phyloP scores from a whole-genome alignment of 2,113 vertebrate species.

The Pseudorectes ferrugineus region DNA sequence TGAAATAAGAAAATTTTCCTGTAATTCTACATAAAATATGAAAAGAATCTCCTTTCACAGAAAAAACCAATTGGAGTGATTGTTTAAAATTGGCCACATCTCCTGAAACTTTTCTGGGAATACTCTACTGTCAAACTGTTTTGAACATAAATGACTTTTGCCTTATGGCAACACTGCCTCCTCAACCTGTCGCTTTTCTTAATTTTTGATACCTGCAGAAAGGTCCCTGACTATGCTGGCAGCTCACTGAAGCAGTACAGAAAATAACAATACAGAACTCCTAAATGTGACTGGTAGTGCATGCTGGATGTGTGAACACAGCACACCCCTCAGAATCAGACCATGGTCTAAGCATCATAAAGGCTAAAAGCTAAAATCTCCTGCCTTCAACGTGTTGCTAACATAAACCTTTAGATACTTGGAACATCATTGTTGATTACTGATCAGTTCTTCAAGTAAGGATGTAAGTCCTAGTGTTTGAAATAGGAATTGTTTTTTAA shows the following conservation, averaged over 20 bases:
- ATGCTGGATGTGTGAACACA: neutral
- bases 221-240: neutral
- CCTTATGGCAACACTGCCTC: neutral
- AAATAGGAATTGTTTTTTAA: neutral
- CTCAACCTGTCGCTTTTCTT: neutral
- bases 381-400: neutral
- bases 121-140: neutral
- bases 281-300: neutral
- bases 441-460: neutral
- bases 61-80: neutral
- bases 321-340: neutral
- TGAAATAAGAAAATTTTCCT: neutral
- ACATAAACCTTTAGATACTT: neutral
- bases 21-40: neutral
- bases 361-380: neutral
- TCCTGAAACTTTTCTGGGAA: neutral
- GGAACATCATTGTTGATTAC: neutral
- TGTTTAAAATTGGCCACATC: neutral
- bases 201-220: neutral
- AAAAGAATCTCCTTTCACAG: neutral
- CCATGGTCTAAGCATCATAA: neutral
- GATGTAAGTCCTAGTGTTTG: neutral
- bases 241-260: neutral
- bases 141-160: neutral
- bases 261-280: neutral